Conservation (phyloP, 2,113 vertebrate genomes). For the Pontoporia blainvillei region DNA sequence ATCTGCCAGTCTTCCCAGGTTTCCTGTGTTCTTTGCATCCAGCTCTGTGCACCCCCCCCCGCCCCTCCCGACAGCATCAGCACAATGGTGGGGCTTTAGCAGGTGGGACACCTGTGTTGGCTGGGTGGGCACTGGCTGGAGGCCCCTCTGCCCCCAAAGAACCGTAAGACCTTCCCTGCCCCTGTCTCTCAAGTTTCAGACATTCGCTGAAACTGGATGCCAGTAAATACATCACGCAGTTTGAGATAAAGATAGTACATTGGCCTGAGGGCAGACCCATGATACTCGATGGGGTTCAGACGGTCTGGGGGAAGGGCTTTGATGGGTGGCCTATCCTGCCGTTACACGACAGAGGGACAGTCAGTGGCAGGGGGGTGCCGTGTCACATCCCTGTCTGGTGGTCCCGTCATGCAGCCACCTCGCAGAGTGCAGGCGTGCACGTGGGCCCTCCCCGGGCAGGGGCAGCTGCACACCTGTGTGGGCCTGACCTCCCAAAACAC, state of each 20-base stretch:
- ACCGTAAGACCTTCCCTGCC: not conserved
- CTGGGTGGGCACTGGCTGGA: not conserved
- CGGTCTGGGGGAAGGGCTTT: not conserved
- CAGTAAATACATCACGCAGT: not conserved
- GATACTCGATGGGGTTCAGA: accelerated
- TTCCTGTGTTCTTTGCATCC: no score
- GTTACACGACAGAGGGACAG: accelerated
- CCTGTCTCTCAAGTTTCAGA: not conserved
- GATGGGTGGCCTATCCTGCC: not conserved
- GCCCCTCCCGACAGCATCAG: accelerated
- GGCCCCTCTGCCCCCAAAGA: not conserved
- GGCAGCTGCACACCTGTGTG: not conserved
- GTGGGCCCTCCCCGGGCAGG: accelerated
- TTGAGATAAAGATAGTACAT: not conserved
- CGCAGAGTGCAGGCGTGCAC: accelerated
- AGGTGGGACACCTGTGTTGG: accelerated
- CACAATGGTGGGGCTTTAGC: accelerated
- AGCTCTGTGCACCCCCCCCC: not conserved
- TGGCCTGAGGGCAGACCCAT: not conserved
- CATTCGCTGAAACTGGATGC: not conserved
- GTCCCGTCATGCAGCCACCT: accelerated
- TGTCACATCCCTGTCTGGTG: accelerated
- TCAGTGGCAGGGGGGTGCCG: no score
- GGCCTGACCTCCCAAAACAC: accelerated
- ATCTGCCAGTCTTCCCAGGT: no score